Evolutionary conservation across 2,888 invertebrate species (phyloP).

Genomic region (Mycalesis mineus): DNA sequence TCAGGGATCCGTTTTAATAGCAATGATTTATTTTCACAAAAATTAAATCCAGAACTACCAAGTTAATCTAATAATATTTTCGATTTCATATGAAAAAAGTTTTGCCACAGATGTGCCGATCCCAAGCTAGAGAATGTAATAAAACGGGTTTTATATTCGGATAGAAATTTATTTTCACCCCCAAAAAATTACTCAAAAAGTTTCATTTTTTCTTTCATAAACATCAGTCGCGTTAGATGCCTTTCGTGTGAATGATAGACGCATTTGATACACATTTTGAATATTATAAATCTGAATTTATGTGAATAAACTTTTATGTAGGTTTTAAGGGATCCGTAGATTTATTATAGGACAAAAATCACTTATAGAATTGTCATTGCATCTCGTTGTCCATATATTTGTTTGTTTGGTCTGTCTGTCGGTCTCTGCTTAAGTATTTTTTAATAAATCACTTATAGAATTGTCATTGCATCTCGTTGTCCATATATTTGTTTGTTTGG

Average conservation of each 20-base stretch:
- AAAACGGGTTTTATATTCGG: constrained; percentile 42
- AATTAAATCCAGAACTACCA: neutral
- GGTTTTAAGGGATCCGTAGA: too few relatives aligned
- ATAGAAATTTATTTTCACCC: constrained; percentile 50
- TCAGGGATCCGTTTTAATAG: too few relatives aligned
- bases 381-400: too few relatives aligned
- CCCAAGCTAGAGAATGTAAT: constrained; percentile 27
- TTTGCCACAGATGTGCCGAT: constrained; percentile 21
- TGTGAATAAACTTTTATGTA: too few relatives aligned
- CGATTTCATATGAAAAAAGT: constrained; percentile 13
- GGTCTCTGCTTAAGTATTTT: too few relatives aligned
- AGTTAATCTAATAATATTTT: neutral
- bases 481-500: too few relatives aligned
- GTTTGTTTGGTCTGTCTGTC: too few relatives aligned
- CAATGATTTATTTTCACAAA: neutral
- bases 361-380: too few relatives aligned
- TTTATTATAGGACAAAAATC: too few relatives aligned
- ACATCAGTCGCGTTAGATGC: constrained; percentile 34
- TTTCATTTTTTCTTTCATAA: constrained; percentile 53
- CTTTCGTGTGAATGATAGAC: constrained; percentile 26
- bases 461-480: too few relatives aligned
- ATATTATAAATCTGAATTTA: too few relatives aligned
- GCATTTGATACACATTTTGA: constrained; percentile 24
- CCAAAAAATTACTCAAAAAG: constrained; percentile 46
- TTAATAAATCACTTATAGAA: too few relatives aligned